Conservation (phyloP, 2,888 invertebrate genomes). For the Tenthredo scrophulariae region DNA sequence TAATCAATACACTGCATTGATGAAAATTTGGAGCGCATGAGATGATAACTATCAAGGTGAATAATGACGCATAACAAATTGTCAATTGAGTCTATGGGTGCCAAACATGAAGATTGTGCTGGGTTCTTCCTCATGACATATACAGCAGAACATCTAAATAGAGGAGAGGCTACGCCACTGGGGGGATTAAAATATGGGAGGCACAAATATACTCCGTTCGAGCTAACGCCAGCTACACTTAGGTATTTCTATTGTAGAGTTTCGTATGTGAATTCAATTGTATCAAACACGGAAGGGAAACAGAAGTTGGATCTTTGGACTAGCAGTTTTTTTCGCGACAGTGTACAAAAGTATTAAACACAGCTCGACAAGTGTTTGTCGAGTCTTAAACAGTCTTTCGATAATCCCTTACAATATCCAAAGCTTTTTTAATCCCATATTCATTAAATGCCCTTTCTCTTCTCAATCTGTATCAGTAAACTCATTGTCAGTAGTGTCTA, state of each 20-base stretch:
- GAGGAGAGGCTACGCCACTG: neutral
- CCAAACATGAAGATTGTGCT: neutral
- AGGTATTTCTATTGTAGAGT: neutral
- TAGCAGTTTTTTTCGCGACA: neutral
- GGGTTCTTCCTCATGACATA: neutral
- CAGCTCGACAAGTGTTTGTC: neutral
- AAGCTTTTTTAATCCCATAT: neutral
- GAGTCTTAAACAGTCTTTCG: neutral
- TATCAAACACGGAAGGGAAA: neutral
- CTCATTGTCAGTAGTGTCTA: neutral
- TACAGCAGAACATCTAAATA: neutral
- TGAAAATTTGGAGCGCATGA: neutral
- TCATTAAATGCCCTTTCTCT: constrained; percentile 22
- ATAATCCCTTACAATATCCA: neutral
- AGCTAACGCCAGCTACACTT: neutral
- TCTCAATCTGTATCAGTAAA: neutral
- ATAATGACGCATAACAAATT: neutral
- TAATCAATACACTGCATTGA: neutral
- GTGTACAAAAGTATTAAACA: neutral
- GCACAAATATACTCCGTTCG: neutral
- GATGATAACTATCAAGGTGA: neutral
- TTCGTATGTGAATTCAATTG: neutral
- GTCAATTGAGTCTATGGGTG: neutral
- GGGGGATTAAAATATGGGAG: neutral
- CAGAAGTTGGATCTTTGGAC: neutral